Evolutionary conservation across 2,113 vertebrate genomes (phyloP).

Genomic region (Lonchura striata): DNA sequence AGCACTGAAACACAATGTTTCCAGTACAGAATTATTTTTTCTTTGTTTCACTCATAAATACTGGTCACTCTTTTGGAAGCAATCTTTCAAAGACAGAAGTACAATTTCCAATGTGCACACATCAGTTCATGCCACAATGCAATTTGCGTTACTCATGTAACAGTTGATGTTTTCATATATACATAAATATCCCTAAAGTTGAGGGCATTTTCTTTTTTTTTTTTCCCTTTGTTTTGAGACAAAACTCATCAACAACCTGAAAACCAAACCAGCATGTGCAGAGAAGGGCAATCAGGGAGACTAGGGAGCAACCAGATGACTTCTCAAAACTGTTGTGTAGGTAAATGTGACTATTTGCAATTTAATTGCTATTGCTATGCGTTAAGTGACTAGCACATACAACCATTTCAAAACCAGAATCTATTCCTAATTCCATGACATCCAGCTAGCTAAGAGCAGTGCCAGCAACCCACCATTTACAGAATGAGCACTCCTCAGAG

Average conservation of each 20-base stretch:
- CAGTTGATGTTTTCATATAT: neutral
- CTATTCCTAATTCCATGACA: conserved; percentile 23
- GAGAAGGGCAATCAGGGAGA: neutral
- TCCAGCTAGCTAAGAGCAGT: conserved; percentile 5
- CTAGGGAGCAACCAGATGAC: neutral
- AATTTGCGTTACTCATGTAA: neutral
- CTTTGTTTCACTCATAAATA: neutral
- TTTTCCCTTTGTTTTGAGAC: neutral
- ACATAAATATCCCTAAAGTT: neutral
- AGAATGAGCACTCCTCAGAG: conserved; percentile 38
- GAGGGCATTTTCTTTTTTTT: neutral
- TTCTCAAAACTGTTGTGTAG: neutral
- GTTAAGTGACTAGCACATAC: neutral
- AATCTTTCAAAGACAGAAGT: neutral
- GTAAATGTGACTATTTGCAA: neutral
- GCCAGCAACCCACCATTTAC: neutral
- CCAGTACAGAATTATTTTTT: neutral
- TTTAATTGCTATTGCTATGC: neutral
- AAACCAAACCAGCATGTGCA: neutral
- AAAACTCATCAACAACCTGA: neutral
- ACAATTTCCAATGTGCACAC: neutral
- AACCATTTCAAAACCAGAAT: conserved; percentile 11
- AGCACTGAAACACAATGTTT: neutral
- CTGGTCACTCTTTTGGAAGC: neutral
- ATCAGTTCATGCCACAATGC: neutral